phyloP scores from a whole-genome alignment of 2,113 vertebrate species.

The Zeus faber region DNA sequence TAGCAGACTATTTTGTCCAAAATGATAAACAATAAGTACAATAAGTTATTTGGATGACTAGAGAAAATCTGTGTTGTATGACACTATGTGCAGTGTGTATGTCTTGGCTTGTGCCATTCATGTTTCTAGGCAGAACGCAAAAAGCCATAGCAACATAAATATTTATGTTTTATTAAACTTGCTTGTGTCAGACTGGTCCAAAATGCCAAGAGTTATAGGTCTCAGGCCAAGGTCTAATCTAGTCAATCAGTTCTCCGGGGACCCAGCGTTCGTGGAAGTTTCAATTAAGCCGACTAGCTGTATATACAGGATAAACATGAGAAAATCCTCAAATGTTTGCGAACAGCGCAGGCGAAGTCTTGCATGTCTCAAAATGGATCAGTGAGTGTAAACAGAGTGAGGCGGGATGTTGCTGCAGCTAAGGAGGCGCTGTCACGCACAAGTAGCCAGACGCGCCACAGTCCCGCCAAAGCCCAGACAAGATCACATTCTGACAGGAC shows the following conservation, averaged over 20 bases:
- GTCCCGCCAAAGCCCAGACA: conserved; percentile 43
- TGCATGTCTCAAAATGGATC: conserved; percentile 70
- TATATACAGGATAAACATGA: conserved; percentile 74
- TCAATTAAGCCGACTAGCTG: conserved; percentile 75
- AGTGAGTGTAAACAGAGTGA: conserved; percentile 73
- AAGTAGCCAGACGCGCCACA: conserved; percentile 54
- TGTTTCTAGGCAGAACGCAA: conserved; percentile 31
- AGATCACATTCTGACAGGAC: conserved; percentile 47
- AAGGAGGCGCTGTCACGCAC: conserved; percentile 72
- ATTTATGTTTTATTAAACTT: conserved; percentile 69
- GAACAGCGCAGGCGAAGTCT: conserved; percentile 54
- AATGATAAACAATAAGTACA: no score
- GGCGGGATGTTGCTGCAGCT: conserved; percentile 67
- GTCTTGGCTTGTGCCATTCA: conserved; percentile 35
- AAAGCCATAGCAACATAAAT: conserved; percentile 58
- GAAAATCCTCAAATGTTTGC: conserved; percentile 69
- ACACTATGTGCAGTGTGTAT: conserved; percentile 43
- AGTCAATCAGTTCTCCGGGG: conserved; percentile 65
- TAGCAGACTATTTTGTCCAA: no score
- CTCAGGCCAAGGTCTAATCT: conserved; percentile 63
- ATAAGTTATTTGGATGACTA: no score
- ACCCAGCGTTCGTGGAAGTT: conserved; percentile 54
- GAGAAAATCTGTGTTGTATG: conserved; percentile 16
- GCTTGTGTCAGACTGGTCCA: conserved; percentile 56
- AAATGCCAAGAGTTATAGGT: conserved; percentile 54